Evolutionary conservation across 1,140 invertebrate species (phyloP).

Genomic region (Pteromalus puparum): DNA sequence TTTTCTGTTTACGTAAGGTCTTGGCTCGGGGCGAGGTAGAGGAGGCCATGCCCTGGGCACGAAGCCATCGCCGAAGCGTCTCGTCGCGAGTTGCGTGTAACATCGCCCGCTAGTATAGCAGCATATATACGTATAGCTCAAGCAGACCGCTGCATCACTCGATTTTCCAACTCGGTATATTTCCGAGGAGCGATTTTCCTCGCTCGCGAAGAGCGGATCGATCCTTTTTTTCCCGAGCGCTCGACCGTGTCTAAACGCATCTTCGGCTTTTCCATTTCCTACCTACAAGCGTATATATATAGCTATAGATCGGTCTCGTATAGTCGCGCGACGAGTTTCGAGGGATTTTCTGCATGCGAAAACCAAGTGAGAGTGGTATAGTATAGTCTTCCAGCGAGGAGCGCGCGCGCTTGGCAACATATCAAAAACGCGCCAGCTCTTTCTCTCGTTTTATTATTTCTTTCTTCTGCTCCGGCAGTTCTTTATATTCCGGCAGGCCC

Average conservation of each 20-base stretch:
- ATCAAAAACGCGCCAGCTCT: slow-evolving; percentile 61
- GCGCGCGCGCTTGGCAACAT: slow-evolving; percentile 65
- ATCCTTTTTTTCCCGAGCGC: slow-evolving; percentile 15
- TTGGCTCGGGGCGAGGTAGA: slow-evolving; percentile 54
- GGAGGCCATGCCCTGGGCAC: slow-evolving; percentile 58
- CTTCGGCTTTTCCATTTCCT: slow-evolving; percentile 57
- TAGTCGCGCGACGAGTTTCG: background rate
- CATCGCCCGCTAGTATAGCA: background rate
- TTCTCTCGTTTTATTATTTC: slow-evolving; percentile 14
- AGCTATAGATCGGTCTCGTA: too few species aligned
- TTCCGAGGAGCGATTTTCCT: background rate
- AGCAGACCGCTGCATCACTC: background rate
- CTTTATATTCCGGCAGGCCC: background rate
- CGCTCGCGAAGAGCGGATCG: background rate
- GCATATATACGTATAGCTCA: too few species aligned
- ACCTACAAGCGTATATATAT: too few species aligned
- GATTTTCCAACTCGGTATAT: background rate
- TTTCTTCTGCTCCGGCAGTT: background rate
- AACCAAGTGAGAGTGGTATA: background rate
- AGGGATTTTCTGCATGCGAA: slow-evolving; percentile 11
- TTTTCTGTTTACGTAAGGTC: slow-evolving; percentile 64
- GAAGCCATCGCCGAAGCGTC: slow-evolving; percentile 53
- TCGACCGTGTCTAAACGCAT: slow-evolving; percentile 53
- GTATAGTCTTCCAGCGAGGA: slow-evolving; percentile 40
- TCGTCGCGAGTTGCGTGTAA: slow-evolving; percentile 49